phyloP scores from a whole-genome alignment of 2,888 invertebrate genomes.

The Lottia gigantea region DNA sequence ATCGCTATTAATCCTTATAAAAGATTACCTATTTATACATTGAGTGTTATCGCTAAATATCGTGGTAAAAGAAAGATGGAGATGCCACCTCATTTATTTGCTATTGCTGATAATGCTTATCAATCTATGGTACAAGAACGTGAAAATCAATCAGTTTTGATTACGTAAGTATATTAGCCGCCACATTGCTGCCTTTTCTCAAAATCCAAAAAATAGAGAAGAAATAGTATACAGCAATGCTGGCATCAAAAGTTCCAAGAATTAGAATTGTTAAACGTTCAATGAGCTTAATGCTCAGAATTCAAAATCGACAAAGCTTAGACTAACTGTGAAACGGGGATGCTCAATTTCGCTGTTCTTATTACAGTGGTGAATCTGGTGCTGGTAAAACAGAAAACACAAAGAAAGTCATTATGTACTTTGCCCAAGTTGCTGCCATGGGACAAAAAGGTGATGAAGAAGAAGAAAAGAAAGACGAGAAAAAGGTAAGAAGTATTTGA shows the following conservation, averaged over 20 bases:
- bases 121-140: constrained; percentile 98
- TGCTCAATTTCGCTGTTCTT: neutral
- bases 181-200: too few relatives aligned
- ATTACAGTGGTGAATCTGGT: constrained; percentile 89
- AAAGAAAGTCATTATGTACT: constrained; percentile 99
- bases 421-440: constrained; percentile 82
- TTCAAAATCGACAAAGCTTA: neutral
- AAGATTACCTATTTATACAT: constrained; percentile 98
- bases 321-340: neutral
- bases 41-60: constrained; percentile 96
- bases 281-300: neutral
- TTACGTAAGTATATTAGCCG: neutral
- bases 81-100: constrained; percentile 99
- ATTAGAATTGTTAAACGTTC: too few relatives aligned
- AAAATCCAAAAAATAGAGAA: too few relatives aligned
- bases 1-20: constrained; percentile 99
- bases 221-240: neutral
- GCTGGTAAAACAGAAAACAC: constrained; percentile 99
- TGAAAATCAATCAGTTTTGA: constrained; percentile 42
- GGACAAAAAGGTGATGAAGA: constrained; percentile 31
- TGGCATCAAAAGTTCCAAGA: too few relatives aligned
- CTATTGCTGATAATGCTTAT: constrained; percentile 99
- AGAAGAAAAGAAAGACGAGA: constrained; percentile 17
- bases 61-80: constrained; percentile 99
- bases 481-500: constrained; percentile 67